Conservation (phyloP, 2,113 vertebrate species). For the Anhinga rufa region DNA sequence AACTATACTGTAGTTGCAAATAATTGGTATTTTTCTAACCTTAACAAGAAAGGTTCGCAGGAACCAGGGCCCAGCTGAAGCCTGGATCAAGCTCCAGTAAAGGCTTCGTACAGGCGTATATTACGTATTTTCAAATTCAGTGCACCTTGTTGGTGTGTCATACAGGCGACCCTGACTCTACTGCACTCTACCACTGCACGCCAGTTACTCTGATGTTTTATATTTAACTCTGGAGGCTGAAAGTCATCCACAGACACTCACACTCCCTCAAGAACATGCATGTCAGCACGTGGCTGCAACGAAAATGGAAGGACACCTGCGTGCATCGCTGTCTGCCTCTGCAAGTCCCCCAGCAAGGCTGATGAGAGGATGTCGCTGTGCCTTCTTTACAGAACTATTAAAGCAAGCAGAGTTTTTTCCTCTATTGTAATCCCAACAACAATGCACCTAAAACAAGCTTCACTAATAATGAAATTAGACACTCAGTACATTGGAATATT, state of each 20-base stretch:
- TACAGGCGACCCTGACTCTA: neutral
- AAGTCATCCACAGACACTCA: neutral
- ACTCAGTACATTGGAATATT: constrained; percentile 82
- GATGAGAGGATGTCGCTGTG: neutral
- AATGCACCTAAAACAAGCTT: neutral
- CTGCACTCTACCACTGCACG: neutral
- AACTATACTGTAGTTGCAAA: neutral
- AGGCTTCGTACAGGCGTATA: neutral
- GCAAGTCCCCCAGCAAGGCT: neutral
- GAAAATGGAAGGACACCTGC: neutral
- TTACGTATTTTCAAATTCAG: neutral
- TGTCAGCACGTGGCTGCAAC: neutral
- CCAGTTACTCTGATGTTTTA: neutral
- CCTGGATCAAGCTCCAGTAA: neutral
- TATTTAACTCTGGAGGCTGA: neutral
- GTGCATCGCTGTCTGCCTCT: rapidly evolving
- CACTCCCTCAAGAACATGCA: neutral
- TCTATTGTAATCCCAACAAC: neutral
- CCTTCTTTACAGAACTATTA: neutral
- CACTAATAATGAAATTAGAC: neutral
- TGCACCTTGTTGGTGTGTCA: neutral
- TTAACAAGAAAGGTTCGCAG: neutral
- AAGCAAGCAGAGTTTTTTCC: neutral
- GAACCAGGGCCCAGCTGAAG: neutral
- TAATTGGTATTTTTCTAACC: neutral